A percentile compares a stretch with the other conserved stretches of the same genome.
phyloP scores from a whole-genome alignment of 2,797 vertebrate genomes.

The Parotocinclus haroldoi region DNA sequence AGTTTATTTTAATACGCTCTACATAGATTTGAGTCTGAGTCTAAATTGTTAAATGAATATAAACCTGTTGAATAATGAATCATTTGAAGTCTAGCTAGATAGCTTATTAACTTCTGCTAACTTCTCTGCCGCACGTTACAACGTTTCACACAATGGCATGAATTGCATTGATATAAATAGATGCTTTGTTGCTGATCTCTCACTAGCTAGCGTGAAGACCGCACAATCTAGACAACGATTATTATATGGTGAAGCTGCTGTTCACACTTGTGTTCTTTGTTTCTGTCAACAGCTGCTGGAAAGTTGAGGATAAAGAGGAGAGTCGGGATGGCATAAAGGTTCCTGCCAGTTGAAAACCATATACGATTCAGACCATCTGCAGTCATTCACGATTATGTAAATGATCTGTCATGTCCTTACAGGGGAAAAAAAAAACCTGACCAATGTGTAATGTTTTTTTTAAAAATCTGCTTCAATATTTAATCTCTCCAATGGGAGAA shows the following conservation, averaged over 20 bases:
- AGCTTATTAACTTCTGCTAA: too few relatives aligned
- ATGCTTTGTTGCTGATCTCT: too few relatives aligned
- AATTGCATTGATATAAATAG: too few relatives aligned
- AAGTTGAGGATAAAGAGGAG: constrained; percentile 76
- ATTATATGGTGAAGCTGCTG: too few relatives aligned
- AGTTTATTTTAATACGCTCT: background rate
- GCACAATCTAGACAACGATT: too few relatives aligned
- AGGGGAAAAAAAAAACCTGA: constrained; percentile 62
- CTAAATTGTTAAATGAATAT: background rate
- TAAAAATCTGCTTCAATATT: constrained; percentile 60
- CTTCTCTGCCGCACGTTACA: too few relatives aligned
- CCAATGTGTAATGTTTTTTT: constrained; percentile 70
- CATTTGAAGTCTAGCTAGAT: too few relatives aligned
- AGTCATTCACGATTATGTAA: constrained; percentile 75
- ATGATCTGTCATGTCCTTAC: constrained; percentile 74
- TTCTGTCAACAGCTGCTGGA: constrained; percentile 78
- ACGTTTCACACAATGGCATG: too few relatives aligned
- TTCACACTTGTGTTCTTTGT: background rate
- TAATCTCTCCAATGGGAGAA: constrained; percentile 48
- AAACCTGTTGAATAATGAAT: background rate
- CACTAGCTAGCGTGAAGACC: too few relatives aligned
- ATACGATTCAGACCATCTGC: constrained; percentile 38
- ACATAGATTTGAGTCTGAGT: too few relatives aligned
- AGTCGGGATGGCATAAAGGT: constrained; percentile 52
- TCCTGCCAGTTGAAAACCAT: constrained; percentile 53